Conservation (phyloP, 1,140 invertebrate genomes). For the Aphaenogaster floridana region DNA sequence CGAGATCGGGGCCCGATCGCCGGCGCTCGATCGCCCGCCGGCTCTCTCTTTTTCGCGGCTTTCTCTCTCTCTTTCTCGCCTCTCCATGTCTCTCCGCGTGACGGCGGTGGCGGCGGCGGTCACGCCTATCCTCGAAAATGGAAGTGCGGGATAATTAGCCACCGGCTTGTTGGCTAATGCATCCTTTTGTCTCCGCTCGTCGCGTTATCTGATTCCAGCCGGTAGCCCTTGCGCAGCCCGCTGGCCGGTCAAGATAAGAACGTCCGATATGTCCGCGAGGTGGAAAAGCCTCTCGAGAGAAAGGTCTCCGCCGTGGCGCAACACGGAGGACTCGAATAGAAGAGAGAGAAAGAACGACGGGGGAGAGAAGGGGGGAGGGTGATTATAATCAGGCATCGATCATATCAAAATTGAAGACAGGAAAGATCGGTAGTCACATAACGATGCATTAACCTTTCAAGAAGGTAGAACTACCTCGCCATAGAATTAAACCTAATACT, state of each 20-base stretch:
- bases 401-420: not conserved
- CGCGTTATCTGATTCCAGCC: conserved; percentile 65
- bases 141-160: conserved; percentile 82
- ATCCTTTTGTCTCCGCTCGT: conserved; percentile 77
- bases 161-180: conserved; percentile 80
- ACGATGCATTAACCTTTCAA: conserved; percentile 17
- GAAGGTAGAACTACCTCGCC: not conserved
- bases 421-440: not conserved
- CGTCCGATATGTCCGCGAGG: conserved; percentile 69
- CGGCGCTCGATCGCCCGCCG: conserved; percentile 5
- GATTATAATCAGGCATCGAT: conserved; percentile 10
- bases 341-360: not conserved
- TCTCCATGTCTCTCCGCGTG: not conserved
- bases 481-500: not conserved
- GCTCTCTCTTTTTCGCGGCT: conserved; percentile 20
- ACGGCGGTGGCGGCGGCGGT: conserved; percentile 41
- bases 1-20: conserved; percentile 44
- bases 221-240: conserved; percentile 68
- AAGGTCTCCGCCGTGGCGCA: conserved; percentile 46
- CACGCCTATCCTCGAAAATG: conserved; percentile 79
- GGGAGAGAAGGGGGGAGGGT: not conserved
- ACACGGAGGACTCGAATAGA: not conserved
- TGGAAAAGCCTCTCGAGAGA: conserved; percentile 69
- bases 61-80: not conserved
- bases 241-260: conserved; percentile 75